These are phyloP conservation scores for Athalia rosae DNA, from an alignment of 2,888 invertebrate species.

Conservation along the genomic window DNA sequence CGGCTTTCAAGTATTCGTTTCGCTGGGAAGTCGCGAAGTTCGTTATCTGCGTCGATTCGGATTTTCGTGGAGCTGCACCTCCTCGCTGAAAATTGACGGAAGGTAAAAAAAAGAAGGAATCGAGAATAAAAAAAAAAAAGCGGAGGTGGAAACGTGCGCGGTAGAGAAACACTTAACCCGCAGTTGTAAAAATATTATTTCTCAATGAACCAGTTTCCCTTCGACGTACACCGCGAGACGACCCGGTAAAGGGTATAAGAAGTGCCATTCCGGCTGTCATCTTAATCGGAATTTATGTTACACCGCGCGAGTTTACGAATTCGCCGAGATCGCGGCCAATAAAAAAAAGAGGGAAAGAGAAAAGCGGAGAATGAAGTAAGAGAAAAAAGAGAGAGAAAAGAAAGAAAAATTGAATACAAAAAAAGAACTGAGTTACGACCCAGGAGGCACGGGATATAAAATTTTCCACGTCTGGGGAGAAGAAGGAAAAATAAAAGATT, in stretches of 20 bases:
- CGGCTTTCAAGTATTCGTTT: no score
- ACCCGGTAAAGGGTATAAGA: neutral
- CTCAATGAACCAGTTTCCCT: constrained; percentile 25
- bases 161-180: neutral
- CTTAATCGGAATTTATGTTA: constrained; percentile 43
- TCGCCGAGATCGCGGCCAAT: constrained; percentile 32
- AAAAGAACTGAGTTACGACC: constrained; percentile 4
- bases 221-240: neutral
- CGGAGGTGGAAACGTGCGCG: neutral
- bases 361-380: no score
- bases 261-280: constrained; percentile 15
- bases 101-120: no score
- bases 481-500: neutral
- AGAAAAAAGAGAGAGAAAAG: no score
- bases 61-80: no score
- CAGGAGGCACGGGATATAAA: neutral
- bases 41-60: no score
- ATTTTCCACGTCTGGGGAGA: neutral
- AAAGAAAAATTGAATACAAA: neutral
- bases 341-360: neutral
- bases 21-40: no score
- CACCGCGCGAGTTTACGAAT: constrained; percentile 25
- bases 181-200: constrained; percentile 43
- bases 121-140: neutral
- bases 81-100: no score